phyloP scores from a whole-genome alignment of 2,797 vertebrate species.

The Paramormyrops hopkinsi region DNA sequence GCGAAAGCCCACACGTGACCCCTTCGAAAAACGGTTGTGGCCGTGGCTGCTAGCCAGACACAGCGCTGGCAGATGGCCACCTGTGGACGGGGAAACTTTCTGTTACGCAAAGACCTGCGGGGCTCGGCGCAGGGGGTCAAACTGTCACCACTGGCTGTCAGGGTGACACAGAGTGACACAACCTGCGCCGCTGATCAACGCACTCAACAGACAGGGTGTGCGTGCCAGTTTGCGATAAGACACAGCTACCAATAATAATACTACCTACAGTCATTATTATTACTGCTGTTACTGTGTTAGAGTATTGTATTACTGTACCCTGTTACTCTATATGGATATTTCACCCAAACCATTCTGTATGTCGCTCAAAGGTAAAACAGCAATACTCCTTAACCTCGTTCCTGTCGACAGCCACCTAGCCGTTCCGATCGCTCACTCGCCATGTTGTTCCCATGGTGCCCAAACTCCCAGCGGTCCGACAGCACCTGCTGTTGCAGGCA shows the following conservation, averaged over 20 bases:
- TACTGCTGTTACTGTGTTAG: not conserved
- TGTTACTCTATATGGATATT: not conserved
- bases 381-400: not conserved
- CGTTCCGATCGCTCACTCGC: not conserved
- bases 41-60: not conserved
- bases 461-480: conserved; percentile 21
- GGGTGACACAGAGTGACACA: not conserved
- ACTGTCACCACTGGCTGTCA: not conserved
- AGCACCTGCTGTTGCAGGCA: conserved; percentile 19
- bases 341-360: not conserved
- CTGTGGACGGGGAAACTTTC: conserved; percentile 49
- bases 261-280: not conserved
- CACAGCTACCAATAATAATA: not conserved
- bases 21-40: not conserved
- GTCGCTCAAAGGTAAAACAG: not conserved
- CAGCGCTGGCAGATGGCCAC: conserved; percentile 43
- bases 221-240: not conserved
- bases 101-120: conserved; percentile 52
- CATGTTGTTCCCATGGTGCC: not conserved
- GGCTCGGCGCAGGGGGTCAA: not conserved
- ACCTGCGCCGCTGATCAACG: not conserved
- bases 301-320: not conserved
- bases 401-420: not conserved
- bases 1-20: not conserved
- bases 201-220: not conserved